A percentile compares a stretch with the other conserved stretches of the same genome.
Evolutionary conservation across 2,113 vertebrate genomes (phyloP).

Genomic region (Phrynosoma blainvillii): DNA sequence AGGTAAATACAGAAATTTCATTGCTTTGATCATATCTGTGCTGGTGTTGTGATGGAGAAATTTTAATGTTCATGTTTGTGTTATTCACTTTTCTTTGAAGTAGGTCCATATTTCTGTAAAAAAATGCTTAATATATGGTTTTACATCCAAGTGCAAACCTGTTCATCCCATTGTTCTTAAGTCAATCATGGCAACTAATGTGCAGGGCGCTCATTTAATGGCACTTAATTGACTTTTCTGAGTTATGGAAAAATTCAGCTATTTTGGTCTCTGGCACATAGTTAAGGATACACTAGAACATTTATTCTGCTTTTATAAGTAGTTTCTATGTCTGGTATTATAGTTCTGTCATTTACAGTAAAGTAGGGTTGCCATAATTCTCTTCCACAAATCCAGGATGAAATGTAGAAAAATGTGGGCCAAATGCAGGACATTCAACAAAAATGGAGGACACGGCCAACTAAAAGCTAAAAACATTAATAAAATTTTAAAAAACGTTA

Average conservation of each 20-base stretch:
- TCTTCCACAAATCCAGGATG: no score
- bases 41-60: slow-evolving; percentile 4
- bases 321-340: background rate
- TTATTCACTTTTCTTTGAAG: slow-evolving; percentile 40
- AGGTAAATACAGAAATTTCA: background rate
- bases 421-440: no score
- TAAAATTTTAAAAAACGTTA: no score
- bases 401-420: no score
- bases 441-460: no score
- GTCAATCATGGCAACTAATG: background rate
- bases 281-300: background rate
- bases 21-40: background rate
- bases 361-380: no score
- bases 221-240: background rate
- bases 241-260: background rate
- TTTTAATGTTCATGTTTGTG: slow-evolving; percentile 38
- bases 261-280: background rate
- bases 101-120: background rate
- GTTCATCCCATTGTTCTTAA: background rate
- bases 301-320: background rate
- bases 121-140: background rate
- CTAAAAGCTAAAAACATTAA: no score
- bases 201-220: background rate
- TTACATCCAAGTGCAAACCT: slow-evolving; percentile 6
- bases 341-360: background rate